Evolutionary conservation across 2,888 invertebrate genomes (phyloP).

Genomic region (Ephialtes manifestator): DNA sequence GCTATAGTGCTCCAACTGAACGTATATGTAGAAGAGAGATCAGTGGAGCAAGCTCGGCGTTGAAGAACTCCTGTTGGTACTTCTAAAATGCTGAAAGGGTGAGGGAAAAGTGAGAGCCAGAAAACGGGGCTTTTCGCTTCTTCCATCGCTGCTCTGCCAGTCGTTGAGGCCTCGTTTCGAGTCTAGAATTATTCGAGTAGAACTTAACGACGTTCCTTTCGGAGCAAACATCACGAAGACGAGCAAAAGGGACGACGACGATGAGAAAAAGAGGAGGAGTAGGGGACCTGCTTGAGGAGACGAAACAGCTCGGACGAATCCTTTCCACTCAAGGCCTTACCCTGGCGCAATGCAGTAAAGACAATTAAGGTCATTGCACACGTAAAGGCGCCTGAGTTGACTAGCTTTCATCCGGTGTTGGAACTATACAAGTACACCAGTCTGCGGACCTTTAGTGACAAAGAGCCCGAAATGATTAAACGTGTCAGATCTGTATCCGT

Average conservation of each 20-base stretch:
- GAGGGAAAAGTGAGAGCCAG: constrained; percentile 23
- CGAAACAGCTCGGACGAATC: constrained; percentile 55
- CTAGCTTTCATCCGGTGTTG: constrained; percentile 49
- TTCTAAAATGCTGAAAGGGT: constrained; percentile 33
- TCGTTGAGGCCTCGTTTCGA: constrained; percentile 66
- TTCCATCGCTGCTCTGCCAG: constrained; percentile 38
- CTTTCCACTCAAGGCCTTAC: constrained; percentile 64
- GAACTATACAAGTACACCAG: constrained; percentile 8
- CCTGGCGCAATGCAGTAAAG: constrained; percentile 72
- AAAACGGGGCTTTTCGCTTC: constrained; percentile 21
- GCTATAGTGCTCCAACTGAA: constrained; percentile 1
- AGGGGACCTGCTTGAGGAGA: constrained; percentile 36
- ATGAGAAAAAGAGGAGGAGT: constrained; percentile 34
- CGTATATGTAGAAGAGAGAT: constrained; percentile 18
- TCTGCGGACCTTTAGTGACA: background rate
- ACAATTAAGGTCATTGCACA: constrained; percentile 70
- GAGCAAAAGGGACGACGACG: constrained; percentile 47
- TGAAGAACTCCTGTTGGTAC: constrained; percentile 40
- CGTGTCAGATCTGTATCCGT: background rate
- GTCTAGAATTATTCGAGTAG: constrained; percentile 73
- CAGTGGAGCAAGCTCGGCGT: constrained; percentile 21
- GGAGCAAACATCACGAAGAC: constrained; percentile 63
- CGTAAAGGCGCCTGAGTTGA: constrained; percentile 48
- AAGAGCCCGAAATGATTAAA: constrained; percentile 33
- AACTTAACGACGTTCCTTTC: constrained; percentile 71